Evolutionary conservation across 2,888 invertebrate species (phyloP).

Genomic region (Ectobius pallidus): DNA sequence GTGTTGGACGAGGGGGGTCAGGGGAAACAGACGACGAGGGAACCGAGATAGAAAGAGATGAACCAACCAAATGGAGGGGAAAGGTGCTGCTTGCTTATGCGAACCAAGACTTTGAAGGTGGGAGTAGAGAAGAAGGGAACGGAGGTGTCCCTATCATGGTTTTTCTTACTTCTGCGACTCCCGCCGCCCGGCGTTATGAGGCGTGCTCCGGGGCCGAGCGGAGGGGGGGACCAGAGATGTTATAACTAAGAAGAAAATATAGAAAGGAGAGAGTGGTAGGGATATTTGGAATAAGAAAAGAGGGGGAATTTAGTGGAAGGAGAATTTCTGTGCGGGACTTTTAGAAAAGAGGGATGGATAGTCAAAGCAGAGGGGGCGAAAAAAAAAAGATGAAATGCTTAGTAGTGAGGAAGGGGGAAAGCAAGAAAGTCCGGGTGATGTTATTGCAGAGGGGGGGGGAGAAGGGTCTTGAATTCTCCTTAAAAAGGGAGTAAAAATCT

Average conservation of each 20-base stretch:
- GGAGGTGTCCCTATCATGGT: slow-evolving; percentile 23
- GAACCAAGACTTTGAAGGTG: slow-evolving; percentile 17
- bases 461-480: background rate
- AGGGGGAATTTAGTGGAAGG: background rate
- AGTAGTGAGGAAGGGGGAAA: background rate
- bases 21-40: slow-evolving; percentile 24
- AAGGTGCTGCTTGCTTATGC: slow-evolving; percentile 39
- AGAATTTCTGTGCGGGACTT: slow-evolving; percentile 6
- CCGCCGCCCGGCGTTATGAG: background rate
- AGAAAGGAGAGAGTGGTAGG: background rate
- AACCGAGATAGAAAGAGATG: slow-evolving; percentile 25
- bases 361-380: slow-evolving; percentile 10
- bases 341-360: slow-evolving; percentile 10
- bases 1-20: slow-evolving; percentile 27
- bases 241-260: slow-evolving; percentile 36
- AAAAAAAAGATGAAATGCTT: background rate
- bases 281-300: background rate
- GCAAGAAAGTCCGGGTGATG: background rate
- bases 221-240: slow-evolving; percentile 19
- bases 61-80: slow-evolving; percentile 20
- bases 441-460: background rate
- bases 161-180: slow-evolving; percentile 1
- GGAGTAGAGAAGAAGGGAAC: slow-evolving; percentile 11
- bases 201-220: background rate
- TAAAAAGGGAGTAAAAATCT: background rate